Evolutionary conservation across 2,888 invertebrate species (phyloP).

Genomic region (Rhimphoctona megacephalus): DNA sequence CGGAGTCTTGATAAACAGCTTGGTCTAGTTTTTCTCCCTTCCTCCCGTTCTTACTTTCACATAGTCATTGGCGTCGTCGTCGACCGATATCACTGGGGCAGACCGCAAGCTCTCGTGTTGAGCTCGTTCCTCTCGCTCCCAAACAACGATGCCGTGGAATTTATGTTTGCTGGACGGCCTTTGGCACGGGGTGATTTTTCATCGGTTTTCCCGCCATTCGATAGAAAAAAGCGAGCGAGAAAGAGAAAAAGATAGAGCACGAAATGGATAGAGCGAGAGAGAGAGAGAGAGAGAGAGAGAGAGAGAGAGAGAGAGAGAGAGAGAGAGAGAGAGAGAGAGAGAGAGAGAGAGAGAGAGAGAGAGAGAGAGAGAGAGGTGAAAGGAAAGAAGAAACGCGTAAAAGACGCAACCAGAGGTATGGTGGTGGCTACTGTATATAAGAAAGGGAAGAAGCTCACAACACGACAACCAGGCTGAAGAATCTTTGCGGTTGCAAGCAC

Average conservation of each 20-base stretch:
- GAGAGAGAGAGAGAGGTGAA: constrained; percentile 46
- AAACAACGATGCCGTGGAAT: constrained; percentile 73
- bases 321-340: constrained; percentile 35
- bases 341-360: not conserved
- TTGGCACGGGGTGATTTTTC: constrained; percentile 78
- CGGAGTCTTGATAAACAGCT: constrained; percentile 81
- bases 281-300: constrained; percentile 36
- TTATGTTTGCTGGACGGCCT: constrained; percentile 78
- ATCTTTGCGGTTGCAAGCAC: constrained; percentile 34
- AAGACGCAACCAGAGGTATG: constrained; percentile 27
- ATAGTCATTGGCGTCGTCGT: constrained; percentile 40
- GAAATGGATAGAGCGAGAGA: too few species aligned
- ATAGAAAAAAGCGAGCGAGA: constrained; percentile 52
- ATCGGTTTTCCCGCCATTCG: constrained; percentile 69
- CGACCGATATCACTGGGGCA: constrained; percentile 64
- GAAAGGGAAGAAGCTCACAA: constrained; percentile 46
- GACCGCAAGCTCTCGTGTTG: constrained; percentile 40
- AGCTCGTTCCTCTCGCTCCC: constrained; percentile 32
- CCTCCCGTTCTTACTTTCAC: not conserved
- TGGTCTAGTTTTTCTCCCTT: constrained; percentile 71
- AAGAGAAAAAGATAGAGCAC: not conserved
- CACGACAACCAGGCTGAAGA: constrained; percentile 24
- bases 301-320: constrained; percentile 31
- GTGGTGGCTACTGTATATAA: constrained; percentile 14
- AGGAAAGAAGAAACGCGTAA: constrained; percentile 37